Evolutionary conservation across 2,113 vertebrate genomes (phyloP), one percentile per base, ranked within the genome.

Genomic region (Hemiprocne comata): DNA sequence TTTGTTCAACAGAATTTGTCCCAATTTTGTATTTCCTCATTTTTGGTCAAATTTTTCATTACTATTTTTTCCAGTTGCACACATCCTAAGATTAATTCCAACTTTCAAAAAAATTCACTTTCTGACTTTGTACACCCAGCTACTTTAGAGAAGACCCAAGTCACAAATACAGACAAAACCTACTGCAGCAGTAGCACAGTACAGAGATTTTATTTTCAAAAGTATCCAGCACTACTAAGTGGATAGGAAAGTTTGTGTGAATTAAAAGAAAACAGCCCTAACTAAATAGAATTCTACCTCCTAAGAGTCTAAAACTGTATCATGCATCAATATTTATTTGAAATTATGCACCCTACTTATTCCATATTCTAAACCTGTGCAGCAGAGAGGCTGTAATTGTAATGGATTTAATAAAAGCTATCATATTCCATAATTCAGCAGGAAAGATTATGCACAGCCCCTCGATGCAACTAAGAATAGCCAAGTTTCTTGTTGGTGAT

Each of bases 261-360:
- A 74, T 65, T 79, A n/a, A 44, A 81, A 84, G 71, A 91, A 91
- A 94, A 95, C 38, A 73, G 80, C 75, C 77, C 61, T 48, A 51
- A 65, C 88, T 51, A 94, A 95, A 95, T 95, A 89, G 44, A 94
- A 87, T 89, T 85, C 76, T 83, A 50, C 74, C 72, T 95, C 74
- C 57, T 85, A 82, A 95, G 96, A 97, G 90, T 96, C 96, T 97
- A 94, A 97, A 96, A 96, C 85, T 3, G 48, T 94, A 97, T 97
- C 96, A 95, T 5, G 74, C 93, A 97, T 94, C 85, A 92, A 98
- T 98, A 98, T 98, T 98, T 98, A 98, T 98, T 97, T 97, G 95
- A 95, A 97, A 97, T 94, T 97, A 98, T 96, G 96, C 96, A 97
- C 97, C 97, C 98, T 98, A 97, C 90, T 97, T 98, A 98, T 98